Evolutionary conservation across 1,140 invertebrate genomes (phyloP).

Genomic region (Brachionus angularis): DNA sequence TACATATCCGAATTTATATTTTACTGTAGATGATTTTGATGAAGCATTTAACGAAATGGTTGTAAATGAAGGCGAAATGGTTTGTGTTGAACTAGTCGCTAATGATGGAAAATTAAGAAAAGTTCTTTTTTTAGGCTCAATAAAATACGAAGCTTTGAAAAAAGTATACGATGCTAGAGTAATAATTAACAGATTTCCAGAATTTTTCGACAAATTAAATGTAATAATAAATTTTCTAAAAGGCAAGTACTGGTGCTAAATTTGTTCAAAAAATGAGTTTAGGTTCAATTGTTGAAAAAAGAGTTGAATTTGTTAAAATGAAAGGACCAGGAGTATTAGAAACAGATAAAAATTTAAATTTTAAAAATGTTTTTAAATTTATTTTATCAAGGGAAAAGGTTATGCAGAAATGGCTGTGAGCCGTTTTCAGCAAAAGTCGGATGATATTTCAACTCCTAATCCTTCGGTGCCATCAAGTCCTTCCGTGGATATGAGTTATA

Average conservation of each 20-base stretch:
- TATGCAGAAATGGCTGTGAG: slow-evolving; percentile 92
- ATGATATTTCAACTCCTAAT: background rate
- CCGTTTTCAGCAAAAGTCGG: background rate
- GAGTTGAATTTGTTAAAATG: slow-evolving; percentile 95
- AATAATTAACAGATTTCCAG: slow-evolving; percentile 57
- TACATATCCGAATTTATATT: slow-evolving; percentile 96
- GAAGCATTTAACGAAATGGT: slow-evolving; percentile 89
- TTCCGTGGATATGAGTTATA: too few species aligned
- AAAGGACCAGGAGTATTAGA: slow-evolving; percentile 74
- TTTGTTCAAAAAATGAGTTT: slow-evolving; percentile 93
- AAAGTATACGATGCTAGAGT: slow-evolving; percentile 93
- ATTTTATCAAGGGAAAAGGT: slow-evolving; percentile 71
- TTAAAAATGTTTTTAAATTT: background rate
- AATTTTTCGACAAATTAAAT: background rate
- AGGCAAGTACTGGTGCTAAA: slow-evolving; percentile 87
- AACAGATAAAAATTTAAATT: too few species aligned
- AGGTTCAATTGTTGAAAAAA: slow-evolving; percentile 69
- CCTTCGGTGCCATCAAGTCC: too few species aligned
- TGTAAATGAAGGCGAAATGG: slow-evolving; percentile 94
- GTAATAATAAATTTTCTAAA: slow-evolving; percentile 53
- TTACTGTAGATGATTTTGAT: slow-evolving; percentile 98
- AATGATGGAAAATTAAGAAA: slow-evolving; percentile 69
- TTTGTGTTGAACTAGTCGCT: slow-evolving; percentile 92
- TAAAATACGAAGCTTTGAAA: slow-evolving; percentile 91
- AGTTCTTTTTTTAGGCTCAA: slow-evolving; percentile 92